Conservation (phyloP, 2,888 invertebrate species). For the Cryptocheilus praepositus region DNA sequence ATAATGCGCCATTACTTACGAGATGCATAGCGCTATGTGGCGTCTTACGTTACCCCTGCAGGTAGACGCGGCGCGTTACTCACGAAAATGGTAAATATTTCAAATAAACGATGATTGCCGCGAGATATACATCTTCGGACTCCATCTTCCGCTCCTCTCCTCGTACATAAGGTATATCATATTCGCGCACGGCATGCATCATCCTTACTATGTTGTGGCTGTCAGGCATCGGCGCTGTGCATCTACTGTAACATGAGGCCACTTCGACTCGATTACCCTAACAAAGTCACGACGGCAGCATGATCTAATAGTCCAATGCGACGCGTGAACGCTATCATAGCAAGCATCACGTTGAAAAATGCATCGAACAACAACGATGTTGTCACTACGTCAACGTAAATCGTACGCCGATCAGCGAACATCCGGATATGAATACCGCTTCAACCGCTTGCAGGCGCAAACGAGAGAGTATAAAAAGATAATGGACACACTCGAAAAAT, state of each 20-base stretch:
- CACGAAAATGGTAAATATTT: slow-evolving; percentile 59
- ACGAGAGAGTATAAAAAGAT: too few relatives aligned
- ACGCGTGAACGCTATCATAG: not conserved
- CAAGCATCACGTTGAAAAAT: too few relatives aligned
- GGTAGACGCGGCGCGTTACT: slow-evolving; percentile 37
- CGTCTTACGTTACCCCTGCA: slow-evolving; percentile 45
- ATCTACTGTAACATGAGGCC: slow-evolving; percentile 26
- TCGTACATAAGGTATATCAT: slow-evolving; percentile 47
- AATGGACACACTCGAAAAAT: too few relatives aligned
- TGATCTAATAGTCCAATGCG: slow-evolving; percentile 20
- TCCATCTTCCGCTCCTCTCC: slow-evolving; percentile 31
- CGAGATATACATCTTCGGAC: slow-evolving; percentile 47
- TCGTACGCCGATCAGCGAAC: too few relatives aligned
- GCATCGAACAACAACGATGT: too few relatives aligned
- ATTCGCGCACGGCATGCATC: slow-evolving; percentile 59
- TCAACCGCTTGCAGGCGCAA: too few relatives aligned
- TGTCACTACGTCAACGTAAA: too few relatives aligned
- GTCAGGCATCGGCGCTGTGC: slow-evolving; percentile 41
- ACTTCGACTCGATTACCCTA: slow-evolving; percentile 30
- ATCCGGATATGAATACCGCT: too few relatives aligned
- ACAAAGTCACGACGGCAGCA: slow-evolving; percentile 9
- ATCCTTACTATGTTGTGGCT: slow-evolving; percentile 51
- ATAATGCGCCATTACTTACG: slow-evolving; percentile 33
- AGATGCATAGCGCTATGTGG: slow-evolving; percentile 43
- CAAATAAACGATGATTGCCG: slow-evolving; percentile 50